phyloP scores from a whole-genome alignment of 1,140 invertebrate genomes.

The Coenobita brevimanus region DNA sequence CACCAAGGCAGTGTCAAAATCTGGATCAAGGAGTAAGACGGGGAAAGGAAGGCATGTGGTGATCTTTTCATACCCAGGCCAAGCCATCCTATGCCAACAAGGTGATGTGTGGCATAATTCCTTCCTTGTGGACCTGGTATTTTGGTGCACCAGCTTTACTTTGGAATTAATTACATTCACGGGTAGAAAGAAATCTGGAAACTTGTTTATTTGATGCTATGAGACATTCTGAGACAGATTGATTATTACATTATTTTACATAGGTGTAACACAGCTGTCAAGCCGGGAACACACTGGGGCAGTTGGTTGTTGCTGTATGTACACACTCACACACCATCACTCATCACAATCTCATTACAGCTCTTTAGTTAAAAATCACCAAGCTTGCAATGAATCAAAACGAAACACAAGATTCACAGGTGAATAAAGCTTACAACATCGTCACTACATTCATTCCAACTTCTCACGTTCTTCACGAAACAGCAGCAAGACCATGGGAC shows the following conservation, averaged over 20 bases:
- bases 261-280: constrained; percentile 48
- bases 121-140: neutral
- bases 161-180: neutral
- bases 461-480: constrained; percentile 25
- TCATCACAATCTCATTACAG: constrained; percentile 31
- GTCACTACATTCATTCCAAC: neutral
- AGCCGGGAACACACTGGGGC: constrained; percentile 54
- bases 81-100: no score
- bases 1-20: no score
- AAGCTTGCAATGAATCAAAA: constrained; percentile 48
- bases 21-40: no score
- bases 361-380: constrained; percentile 32
- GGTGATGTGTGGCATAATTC: neutral
- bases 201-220: constrained; percentile 64
- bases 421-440: neutral
- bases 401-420: neutral
- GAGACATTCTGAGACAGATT: constrained; percentile 63
- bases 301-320: constrained; percentile 63
- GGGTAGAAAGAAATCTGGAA: constrained; percentile 64
- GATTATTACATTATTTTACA: constrained; percentile 59
- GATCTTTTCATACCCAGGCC: neutral
- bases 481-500: constrained; percentile 32
- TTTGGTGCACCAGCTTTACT: neutral
- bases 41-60: neutral
- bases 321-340: constrained; percentile 43